A percentile compares a stretch with the other conserved stretches of the same genome.
Evolutionary conservation across 2,888 invertebrate genomes (phyloP).

Genomic region (Thalpophila matura): DNA sequence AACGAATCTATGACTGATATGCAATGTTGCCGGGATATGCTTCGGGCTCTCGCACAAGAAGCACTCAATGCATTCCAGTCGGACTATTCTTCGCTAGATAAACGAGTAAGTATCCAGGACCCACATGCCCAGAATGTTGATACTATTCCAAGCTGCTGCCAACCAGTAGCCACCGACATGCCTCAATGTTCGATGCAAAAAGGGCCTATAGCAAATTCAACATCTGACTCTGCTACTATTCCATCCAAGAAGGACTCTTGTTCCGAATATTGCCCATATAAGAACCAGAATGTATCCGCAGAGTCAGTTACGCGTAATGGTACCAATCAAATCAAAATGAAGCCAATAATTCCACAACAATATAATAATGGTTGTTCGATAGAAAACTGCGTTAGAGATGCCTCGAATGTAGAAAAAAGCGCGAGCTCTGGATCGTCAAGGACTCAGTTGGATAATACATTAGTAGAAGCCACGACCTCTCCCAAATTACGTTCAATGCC

Average conservation of each 20-base stretch:
- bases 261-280: neutral
- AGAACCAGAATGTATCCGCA: neutral
- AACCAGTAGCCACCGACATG: neutral
- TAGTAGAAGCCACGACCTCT: neutral
- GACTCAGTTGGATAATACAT: neutral
- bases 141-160: neutral
- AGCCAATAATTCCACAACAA: neutral
- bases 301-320: neutral
- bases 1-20: constrained; percentile 15
- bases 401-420: neutral
- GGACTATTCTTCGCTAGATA: neutral
- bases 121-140: neutral
- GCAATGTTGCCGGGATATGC: constrained; percentile 10
- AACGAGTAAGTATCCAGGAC: neutral
- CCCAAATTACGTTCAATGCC: neutral
- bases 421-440: neutral
- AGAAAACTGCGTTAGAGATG: neutral
- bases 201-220: neutral
- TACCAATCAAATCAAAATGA: neutral
- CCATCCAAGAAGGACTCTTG: neutral
- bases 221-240: neutral
- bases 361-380: neutral
- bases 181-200: neutral
- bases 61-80: constrained; percentile 3
- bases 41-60: constrained; percentile 27